Evolutionary conservation across 2,888 invertebrate species (phyloP), one percentile per base, ranked within the genome.

Genomic region (Neoascia interrupta): DNA sequence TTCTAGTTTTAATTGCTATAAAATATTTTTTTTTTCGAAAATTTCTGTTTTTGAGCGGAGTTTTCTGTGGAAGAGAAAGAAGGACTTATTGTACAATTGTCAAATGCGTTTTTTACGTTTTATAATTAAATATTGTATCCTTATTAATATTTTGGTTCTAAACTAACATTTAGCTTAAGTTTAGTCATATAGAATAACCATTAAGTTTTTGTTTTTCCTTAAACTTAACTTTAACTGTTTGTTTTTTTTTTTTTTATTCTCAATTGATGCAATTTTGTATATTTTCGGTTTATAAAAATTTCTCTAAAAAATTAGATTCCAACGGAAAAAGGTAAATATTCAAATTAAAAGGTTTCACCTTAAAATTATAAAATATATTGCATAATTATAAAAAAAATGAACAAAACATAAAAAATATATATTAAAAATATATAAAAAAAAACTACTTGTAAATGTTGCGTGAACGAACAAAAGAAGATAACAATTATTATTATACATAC

Each of bases 241-340:
- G n/a, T n/a, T n/a, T n/a, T 13, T 23, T 36, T 39, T 39, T 45
- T 61, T 21, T 41, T 56, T 43, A 28, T 54, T 37, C 61, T 53
- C 11, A 8, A 5, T 15, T 37, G 13, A 16, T 13, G 26, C 18
- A 47, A 41, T 39, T 51, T 43, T 43, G 23, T 15, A 18, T 45
- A 13, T 19, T 54, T 31, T 66, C 45, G 21, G 36, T 79, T 47
- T 15, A 31, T 56, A 37, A 41, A 10, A 76, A 83, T 85, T 86
- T 87, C 87, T 87, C 86, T 87, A 86, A 85, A 85, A 85, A 82
- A 84, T 84, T 58, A 83, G 83, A 85, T 85, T 85, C 85, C 85
- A 84, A 74, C 49, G 74, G 64, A 70, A 75, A 76, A 61, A 79
- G 82, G 53, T 56, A 69, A 51, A 80, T 60, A 64, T 37, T 45